A percentile compares a stretch with the other conserved stretches of the same genome.
phyloP scores from a whole-genome alignment of 2,113 vertebrate genomes.

The Galemys pyrenaicus region DNA sequence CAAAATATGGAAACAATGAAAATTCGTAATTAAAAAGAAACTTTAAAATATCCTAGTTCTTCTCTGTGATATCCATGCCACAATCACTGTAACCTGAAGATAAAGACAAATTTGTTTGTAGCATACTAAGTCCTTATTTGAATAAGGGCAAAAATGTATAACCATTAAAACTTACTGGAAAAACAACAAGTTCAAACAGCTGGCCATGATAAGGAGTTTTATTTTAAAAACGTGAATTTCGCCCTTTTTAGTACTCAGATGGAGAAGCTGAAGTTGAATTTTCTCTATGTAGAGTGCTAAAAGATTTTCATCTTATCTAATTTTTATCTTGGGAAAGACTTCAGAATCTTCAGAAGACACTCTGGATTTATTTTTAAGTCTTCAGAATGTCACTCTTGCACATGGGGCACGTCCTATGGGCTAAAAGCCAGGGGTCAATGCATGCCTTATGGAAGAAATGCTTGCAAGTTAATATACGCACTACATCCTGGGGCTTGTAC shows the following conservation, averaged over 20 bases:
- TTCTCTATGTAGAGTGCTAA: constrained; percentile 15
- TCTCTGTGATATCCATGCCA: not conserved
- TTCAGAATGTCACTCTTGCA: constrained; percentile 86
- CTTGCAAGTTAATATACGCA: constrained; percentile 73
- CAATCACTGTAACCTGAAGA: not conserved
- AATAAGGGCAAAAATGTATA: not conserved
- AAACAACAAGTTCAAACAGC: constrained; percentile 46
- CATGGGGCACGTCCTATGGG: constrained; percentile 84
- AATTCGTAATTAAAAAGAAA: constrained; percentile 25
- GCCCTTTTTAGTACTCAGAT: not conserved
- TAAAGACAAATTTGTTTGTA: not conserved
- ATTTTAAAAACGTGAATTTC: constrained; percentile 70
- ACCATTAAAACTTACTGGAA: constrained; percentile 7
- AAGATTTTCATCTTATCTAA: not conserved
- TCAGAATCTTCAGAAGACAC: not conserved
- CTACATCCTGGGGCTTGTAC: constrained; percentile 67
- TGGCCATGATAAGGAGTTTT: constrained; percentile 57
- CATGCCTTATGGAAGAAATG: constrained; percentile 87
- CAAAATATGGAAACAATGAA: not conserved
- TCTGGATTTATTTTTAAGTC: constrained; percentile 78
- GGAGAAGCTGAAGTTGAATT: constrained; percentile 31
- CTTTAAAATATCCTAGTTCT: not conserved
- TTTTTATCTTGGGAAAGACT: constrained; percentile 13
- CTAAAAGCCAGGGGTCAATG: constrained; percentile 87
- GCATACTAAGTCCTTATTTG: not conserved